These are phyloP conservation scores for Helicorthomorpha holstii DNA, from an alignment of 1,140 invertebrate genomes.

Conservation along the genomic window DNA sequence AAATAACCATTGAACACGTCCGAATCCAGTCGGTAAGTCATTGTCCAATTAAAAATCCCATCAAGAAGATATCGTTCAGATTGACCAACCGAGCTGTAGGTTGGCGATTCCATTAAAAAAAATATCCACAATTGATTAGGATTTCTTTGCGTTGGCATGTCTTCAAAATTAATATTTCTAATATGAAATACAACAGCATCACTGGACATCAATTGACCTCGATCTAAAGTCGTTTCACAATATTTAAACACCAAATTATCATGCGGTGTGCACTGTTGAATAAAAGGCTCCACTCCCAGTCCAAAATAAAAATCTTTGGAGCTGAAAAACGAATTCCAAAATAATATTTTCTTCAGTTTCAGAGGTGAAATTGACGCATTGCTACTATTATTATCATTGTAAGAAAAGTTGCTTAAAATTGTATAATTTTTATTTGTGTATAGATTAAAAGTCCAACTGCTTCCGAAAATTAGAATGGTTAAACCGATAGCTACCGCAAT, in stretches of 20 bases:
- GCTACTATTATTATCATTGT: too few relatives aligned
- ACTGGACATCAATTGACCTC: slow-evolving; percentile 8
- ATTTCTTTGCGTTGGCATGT: slow-evolving; percentile 8
- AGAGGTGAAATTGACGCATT: too few relatives aligned
- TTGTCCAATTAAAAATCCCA: slow-evolving; percentile 50
- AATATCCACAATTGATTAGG: slow-evolving; percentile 15
- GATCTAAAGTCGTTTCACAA: slow-evolving; percentile 15
- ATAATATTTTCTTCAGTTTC: neutral
- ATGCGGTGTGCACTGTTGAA: slow-evolving; percentile 9
- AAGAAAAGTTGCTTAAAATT: too few relatives aligned
- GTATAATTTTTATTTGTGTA: too few relatives aligned
- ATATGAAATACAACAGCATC: slow-evolving; percentile 17
- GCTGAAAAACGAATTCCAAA: neutral
- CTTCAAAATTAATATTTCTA: slow-evolving; percentile 7
- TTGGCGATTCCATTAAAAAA: slow-evolving; percentile 18
- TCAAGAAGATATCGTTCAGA: neutral
- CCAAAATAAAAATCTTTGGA: neutral
- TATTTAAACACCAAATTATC: too few relatives aligned
- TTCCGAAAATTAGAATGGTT: too few relatives aligned
- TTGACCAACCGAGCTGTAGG: slow-evolving; percentile 5
- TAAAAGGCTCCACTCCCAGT: neutral
- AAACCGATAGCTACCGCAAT: too few relatives aligned
- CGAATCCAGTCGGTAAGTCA: slow-evolving; percentile 48
- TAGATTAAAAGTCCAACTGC: too few relatives aligned
- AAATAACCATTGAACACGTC: slow-evolving; percentile 51